Conservation (phyloP, 2,113 vertebrate species). For the Hydrochoerus hydrochaeris region DNA sequence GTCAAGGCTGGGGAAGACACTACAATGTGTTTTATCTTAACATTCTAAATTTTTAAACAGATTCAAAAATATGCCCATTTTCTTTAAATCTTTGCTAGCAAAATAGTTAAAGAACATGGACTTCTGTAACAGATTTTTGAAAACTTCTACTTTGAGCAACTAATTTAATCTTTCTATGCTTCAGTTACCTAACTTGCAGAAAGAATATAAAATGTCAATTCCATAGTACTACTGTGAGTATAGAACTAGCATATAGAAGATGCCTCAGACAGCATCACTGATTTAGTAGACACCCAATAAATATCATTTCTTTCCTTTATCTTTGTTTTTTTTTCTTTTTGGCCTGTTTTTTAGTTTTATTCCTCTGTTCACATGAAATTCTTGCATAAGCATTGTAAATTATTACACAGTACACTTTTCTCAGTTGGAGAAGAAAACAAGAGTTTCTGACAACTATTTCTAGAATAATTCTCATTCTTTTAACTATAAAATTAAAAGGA, state of each 20-base stretch:
- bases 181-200: neutral
- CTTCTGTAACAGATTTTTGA: neutral
- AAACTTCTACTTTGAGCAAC: neutral
- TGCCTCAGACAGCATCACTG: neutral
- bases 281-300: neutral
- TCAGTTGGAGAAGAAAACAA: neutral
- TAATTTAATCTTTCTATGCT: neutral
- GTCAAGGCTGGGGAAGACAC: neutral
- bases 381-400: neutral
- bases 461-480: neutral
- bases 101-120: neutral
- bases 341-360: constrained; percentile 22
- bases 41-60: constrained; percentile 6
- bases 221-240: neutral
- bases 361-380: neutral
- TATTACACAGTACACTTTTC: neutral
- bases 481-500: neutral
- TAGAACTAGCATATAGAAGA: neutral
- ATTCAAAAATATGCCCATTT: constrained; percentile 41
- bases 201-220: neutral
- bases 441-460: neutral
- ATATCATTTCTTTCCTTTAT: neutral
- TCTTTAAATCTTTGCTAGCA: neutral
- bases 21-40: neutral
- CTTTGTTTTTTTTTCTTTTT: neutral